Base-by-base conservation (phyloP, 2,888 invertebrate genomes). In the Smittia aterrima region DNA sequence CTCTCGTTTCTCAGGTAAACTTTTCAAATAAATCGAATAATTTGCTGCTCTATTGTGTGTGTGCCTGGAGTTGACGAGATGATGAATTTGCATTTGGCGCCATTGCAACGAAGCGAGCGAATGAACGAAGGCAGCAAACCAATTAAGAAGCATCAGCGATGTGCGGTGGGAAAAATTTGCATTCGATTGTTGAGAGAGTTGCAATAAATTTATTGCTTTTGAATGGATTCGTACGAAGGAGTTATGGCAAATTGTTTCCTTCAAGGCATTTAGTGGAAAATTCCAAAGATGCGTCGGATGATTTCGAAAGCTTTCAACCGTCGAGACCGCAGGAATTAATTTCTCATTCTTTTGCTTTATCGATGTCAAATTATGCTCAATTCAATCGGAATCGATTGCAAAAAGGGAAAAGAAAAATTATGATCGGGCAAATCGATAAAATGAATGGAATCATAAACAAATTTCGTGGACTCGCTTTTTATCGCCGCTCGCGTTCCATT, bases 21-120 rank as follows among this genome's bases (percentile, higher is more conserved):
- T 41, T 32, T 67, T n/a, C 66, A 24, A 13, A 13, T 11, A 40
- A 66, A 40, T 24, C 13, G 27, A 54, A 27, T 70, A 53, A 54
- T 41, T 70, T 70, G 53, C 27, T 54, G n/a, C n/a, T 53, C 22
- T 53, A 67, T 67, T 67, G 20, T 24, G 27, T 16, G 16, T 70
- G 32, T n/a, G n/a, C n/a, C n/a, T n/a, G n/a, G n/a, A n/a, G n/a
- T 32, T 32, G 32, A 32, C 32, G 32, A 6, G 32, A 3, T 32
- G 32, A 32, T 32, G 32, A 54, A 41, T 70, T 47, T 27, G 9
- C 18, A 40, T 18, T 54, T 54, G 70, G 70, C 54, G 70, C 70
- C 70, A 70, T 70, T 70, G 54, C 70, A 54, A 3, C 20, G 18
- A 58, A 58, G 18, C 25, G 25, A 20, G 32, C 6, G 20, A 25